Conservation (phyloP, 2,113 vertebrate species). For the Theristicus caerulescens region DNA sequence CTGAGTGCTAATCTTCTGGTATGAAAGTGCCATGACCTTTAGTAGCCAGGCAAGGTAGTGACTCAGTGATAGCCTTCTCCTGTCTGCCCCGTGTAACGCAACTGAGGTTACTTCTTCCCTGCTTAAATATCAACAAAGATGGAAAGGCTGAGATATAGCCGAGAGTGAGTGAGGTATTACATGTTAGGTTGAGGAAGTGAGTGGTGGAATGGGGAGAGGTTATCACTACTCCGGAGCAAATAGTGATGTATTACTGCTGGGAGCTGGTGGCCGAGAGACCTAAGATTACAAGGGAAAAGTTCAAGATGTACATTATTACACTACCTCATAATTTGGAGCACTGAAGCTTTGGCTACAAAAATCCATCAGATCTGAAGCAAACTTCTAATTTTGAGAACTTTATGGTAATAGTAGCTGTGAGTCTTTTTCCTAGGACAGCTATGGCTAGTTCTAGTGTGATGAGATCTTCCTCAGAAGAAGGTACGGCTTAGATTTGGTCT, state of each 20-base stretch:
- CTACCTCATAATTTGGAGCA: neutral
- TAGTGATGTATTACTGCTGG: neutral
- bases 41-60: neutral
- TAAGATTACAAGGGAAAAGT: neutral
- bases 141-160: neutral
- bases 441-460: neutral
- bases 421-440: neutral
- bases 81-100: neutral
- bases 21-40: neutral
- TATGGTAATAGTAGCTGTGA: neutral
- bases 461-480: neutral
- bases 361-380: neutral
- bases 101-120: neutral
- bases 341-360: neutral
- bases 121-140: neutral
- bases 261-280: neutral
- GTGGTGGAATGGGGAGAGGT: neutral
- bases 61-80: neutral
- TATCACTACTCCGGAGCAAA: neutral
- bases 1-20: neutral
- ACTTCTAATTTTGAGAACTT: neutral
- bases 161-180: fast-evolving
- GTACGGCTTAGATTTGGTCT: neutral
- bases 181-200: neutral
- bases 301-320: neutral